A percentile compares a stretch with the other conserved stretches of the same genome.
phyloP scores from a whole-genome alignment of 37 sponge, comb jelly and placozoan genomes.

The Theonella swinhoei region DNA sequence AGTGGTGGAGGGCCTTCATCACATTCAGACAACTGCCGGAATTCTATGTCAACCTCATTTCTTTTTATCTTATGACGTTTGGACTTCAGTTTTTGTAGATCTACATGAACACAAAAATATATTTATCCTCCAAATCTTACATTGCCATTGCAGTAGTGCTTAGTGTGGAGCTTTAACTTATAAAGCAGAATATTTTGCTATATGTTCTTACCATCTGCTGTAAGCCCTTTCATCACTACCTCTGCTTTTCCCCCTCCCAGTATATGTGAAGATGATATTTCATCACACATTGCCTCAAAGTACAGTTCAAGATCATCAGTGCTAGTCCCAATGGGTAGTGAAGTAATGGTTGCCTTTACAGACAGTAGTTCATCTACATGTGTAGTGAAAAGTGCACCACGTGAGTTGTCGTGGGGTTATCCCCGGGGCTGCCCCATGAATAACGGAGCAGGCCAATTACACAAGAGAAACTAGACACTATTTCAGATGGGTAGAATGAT shows the following conservation, averaged over 20 bases:
- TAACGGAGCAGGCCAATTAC: no score
- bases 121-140: no score
- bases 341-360: no score
- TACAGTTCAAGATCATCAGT: conserved; percentile 5
- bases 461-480: no score
- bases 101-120: no score
- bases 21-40: no score
- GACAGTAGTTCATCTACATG: no score
- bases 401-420: no score
- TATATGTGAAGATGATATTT: not conserved
- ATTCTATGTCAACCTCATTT: not conserved
- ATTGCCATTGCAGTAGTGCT: not conserved
- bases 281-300: conserved; percentile 11
- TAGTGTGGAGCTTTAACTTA: not conserved
- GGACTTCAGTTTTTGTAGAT: not conserved
- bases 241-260: conserved; percentile 11
- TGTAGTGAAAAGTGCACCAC: no score
- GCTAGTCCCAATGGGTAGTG: not conserved
- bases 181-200: not conserved
- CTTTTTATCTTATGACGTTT: not conserved
- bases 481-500: no score
- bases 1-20: no score
- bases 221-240: not conserved
- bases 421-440: no score
- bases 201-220: conserved; percentile 7